Percentiles rank a stretch among this genome's conserved stretches.
Evolutionary conservation across 2,888 invertebrate genomes (phyloP).

Genomic region (Deroplatys truncata): DNA sequence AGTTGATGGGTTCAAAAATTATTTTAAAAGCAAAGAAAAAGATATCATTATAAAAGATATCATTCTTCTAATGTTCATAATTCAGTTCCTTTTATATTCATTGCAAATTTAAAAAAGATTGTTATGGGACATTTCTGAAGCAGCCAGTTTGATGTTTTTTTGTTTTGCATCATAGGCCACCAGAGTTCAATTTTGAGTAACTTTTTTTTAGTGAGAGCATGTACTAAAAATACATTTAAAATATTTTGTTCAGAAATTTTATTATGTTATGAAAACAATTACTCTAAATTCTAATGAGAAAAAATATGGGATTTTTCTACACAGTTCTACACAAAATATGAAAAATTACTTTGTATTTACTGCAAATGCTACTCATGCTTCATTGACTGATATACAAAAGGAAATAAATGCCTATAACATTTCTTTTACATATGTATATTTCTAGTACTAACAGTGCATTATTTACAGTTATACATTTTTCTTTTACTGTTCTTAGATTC

Average conservation of each 20-base stretch:
- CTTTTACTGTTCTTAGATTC: neutral
- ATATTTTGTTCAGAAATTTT: neutral
- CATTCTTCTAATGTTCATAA: too few species aligned
- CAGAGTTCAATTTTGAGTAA: too few species aligned
- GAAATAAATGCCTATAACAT: neutral
- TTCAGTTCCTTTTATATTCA: too few species aligned
- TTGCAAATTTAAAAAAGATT: too few species aligned
- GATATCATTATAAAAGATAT: too few species aligned
- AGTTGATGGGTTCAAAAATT: too few species aligned
- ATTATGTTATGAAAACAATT: neutral
- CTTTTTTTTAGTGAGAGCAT: neutral
- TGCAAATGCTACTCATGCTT: neutral
- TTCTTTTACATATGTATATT: neutral
- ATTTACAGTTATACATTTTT: neutral
- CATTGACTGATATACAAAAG: neutral
- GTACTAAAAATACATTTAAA: neutral
- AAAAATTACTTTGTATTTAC: neutral
- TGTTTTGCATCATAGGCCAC: too few species aligned
- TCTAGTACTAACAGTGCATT: neutral
- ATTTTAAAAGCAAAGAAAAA: too few species aligned
- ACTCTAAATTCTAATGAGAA: neutral
- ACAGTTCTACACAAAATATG: neutral
- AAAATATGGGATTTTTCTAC: neutral
- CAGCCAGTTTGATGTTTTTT: too few species aligned
- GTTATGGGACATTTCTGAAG: too few species aligned